Conservation (phyloP, 2,797 vertebrate genomes). For the Gorsachius magnificus region DNA sequence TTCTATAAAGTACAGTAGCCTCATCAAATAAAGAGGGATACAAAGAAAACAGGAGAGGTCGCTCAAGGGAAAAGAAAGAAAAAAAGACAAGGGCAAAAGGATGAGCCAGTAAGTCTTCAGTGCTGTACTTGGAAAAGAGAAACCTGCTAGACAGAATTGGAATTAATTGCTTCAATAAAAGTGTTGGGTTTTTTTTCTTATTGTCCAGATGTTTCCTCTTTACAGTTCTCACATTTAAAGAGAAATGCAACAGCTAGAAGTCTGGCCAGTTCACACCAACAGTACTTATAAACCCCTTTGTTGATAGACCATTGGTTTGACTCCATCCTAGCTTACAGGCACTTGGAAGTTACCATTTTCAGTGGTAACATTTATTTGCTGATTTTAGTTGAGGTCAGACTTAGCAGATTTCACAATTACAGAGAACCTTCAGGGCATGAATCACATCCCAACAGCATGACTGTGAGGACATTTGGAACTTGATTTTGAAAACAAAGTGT, state of each 20-base stretch:
- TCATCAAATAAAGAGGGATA: neutral
- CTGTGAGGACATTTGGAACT: neutral
- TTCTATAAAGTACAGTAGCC: neutral
- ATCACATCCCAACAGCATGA: neutral
- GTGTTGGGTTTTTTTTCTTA: neutral
- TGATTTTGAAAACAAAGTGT: neutral
- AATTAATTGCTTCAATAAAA: neutral
- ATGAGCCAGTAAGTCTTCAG: neutral
- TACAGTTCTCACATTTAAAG: neutral
- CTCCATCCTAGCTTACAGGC: neutral
- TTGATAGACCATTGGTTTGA: neutral
- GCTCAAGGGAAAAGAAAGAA: slow-evolving; percentile 53
- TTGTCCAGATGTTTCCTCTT: neutral
- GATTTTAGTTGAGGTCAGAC: neutral
- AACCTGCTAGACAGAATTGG: neutral
- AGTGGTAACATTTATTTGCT: neutral
- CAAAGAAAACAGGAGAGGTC: slow-evolving; percentile 46
- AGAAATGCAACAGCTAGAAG: neutral
- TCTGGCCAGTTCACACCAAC: neutral
- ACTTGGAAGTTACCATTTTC: neutral
- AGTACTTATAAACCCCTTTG: neutral
- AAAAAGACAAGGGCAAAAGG: neutral
- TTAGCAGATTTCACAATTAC: neutral
- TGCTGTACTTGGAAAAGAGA: neutral
- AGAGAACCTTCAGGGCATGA: neutral